Evolutionary conservation across 2,797 vertebrate genomes (phyloP).

Genomic region (Aldrovandia affinis): DNA sequence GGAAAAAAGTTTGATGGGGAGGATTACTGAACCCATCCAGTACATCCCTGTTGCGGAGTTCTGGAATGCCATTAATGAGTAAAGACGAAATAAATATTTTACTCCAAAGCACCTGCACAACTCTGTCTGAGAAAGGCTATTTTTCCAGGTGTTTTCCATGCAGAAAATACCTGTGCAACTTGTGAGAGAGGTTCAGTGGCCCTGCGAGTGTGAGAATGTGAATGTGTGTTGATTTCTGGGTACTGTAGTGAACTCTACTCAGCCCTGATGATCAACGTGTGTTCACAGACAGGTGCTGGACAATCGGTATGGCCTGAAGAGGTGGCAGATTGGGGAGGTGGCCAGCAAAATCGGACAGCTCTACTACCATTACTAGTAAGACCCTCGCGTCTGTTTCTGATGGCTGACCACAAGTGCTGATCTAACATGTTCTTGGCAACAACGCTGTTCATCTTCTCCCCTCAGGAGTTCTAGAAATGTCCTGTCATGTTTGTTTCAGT

Average conservation of each 20-base stretch:
- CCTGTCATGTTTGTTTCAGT: slow-evolving; percentile 64
- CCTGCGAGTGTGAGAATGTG: not conserved
- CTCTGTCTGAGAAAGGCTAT: not conserved
- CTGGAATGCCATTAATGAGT: slow-evolving; percentile 27
- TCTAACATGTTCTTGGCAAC: not conserved
- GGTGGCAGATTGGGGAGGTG: slow-evolving; percentile 99
- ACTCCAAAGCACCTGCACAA: slow-evolving; percentile 4
- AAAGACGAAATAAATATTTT: not conserved
- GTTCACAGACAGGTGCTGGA: slow-evolving; percentile 91
- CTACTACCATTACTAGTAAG: slow-evolving; percentile 99
- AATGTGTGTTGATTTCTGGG: not conserved
- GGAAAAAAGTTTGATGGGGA: not conserved
- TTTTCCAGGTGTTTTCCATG: not conserved
- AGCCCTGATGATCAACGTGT: slow-evolving; percentile 28
- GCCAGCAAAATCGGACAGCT: slow-evolving; percentile 98
- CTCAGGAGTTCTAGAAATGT: not conserved
- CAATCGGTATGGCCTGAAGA: slow-evolving; percentile 95
- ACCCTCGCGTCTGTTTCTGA: slow-evolving; percentile 26
- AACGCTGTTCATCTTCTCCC: not conserved
- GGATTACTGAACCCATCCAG: not conserved
- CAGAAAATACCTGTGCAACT: not conserved
- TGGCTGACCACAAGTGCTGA: not conserved
- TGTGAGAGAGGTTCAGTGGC: not conserved
- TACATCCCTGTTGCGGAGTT: not conserved
- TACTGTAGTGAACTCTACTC: not conserved